Base-by-base conservation (phyloP, 2,113 vertebrate genomes). In the Indicator maculatus region DNA sequence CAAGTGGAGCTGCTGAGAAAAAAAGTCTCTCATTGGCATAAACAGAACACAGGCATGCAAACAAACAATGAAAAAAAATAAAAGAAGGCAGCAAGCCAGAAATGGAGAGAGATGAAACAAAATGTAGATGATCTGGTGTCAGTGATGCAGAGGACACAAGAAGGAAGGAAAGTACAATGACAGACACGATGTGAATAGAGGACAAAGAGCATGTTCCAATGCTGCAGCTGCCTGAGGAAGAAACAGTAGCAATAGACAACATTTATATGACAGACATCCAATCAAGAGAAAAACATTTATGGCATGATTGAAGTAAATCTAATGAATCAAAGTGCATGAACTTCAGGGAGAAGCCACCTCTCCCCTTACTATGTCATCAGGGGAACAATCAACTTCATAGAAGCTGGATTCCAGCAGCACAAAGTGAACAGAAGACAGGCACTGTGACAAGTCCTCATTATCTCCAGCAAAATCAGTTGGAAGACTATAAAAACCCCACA, bases 191-290 rank as follows among this genome's bases (percentile, higher is more conserved):
- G 8, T 38, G 39, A 45, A 41, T 33, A 38, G 44, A 26, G 11
- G 8, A 14, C 27, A n/a, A 66, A 45, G 41, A 1, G 0, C 27
- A 9, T 2, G 6, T 39, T 33, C 27, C 45, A 36, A 5, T 30
- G 11, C 30, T 66, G 50, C 60, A 67, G 26, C 27, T 21, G 41
- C 30, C 23, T 16, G 13, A 20, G 16, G 36, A 65, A 39, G 44
- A 47, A 73, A 67, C 33, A 23, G 15, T 8, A 60, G 30, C 44
- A 60, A 33, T 24, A 38, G 23, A 38, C 7, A 38, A n/a, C 1
- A 8, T 64, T 45, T 16, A 60, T 52, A 33, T 3, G 21, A 47
- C 28, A 79, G 56, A 16, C 33, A 52, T 6, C 23, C 27, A 21
- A 12, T 26, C 38, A 70, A 66, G 69, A 84, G 58, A 55, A 75